Percentiles rank a stretch among this genome's conserved stretches.
Conservation (phyloP, 1,140 invertebrate genomes). For the Apis florea region DNA sequence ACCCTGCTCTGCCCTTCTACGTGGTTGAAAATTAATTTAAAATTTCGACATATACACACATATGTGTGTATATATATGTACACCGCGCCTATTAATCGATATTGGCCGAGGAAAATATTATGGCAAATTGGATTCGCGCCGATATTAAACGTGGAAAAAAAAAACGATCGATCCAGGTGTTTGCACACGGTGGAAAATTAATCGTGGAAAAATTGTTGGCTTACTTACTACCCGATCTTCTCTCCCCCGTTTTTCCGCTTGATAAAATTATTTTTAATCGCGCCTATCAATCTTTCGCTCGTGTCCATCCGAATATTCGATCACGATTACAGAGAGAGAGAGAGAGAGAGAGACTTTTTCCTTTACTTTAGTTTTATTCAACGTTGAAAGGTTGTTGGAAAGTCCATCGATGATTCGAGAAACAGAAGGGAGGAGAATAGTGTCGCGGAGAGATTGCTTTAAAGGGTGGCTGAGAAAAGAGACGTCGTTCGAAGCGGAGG, state of each 20-base stretch:
- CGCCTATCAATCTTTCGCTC: too few species aligned
- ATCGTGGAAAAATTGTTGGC: neutral
- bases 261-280: too few species aligned
- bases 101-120: neutral
- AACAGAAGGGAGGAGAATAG: neutral
- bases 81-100: neutral
- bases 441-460: slow-evolving; percentile 1
- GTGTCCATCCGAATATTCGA: too few species aligned
- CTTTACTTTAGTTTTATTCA: too few species aligned
- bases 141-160: too few species aligned
- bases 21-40: slow-evolving; percentile 59
- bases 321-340: too few species aligned
- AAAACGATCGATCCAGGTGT: too few species aligned
- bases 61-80: too few species aligned
- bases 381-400: neutral
- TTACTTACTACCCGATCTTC: neutral
- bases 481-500: slow-evolving; percentile 29
- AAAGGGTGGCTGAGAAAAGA: slow-evolving; percentile 13
- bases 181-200: neutral
- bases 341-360: too few species aligned
- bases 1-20: slow-evolving; percentile 18
- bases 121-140: neutral
- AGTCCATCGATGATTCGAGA: neutral
- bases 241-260: too few species aligned
- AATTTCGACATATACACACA: slow-evolving; percentile 38